phyloP scores from a whole-genome alignment of 2,113 vertebrate species.

The Onychostruthus taczanowskii region DNA sequence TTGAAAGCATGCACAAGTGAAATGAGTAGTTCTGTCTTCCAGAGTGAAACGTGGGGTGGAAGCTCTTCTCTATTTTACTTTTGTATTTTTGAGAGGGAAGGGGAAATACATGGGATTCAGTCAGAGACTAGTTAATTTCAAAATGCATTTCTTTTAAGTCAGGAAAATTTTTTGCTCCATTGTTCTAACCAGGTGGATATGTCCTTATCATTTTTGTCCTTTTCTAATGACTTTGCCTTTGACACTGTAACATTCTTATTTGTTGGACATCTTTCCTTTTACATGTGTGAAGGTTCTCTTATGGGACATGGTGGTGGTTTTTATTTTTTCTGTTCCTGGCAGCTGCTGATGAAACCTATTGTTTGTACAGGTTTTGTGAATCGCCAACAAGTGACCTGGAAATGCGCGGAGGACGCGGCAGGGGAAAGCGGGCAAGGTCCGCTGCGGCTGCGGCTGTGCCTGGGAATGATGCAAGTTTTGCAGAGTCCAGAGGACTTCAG shows the following conservation, averaged over 20 bases:
- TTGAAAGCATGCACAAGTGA: constrained; percentile 50
- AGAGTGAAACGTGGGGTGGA: not conserved
- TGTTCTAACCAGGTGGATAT: not conserved
- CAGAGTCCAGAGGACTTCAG: constrained; percentile 88
- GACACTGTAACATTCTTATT: not conserved
- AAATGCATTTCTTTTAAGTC: not conserved
- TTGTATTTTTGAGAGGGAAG: not conserved
- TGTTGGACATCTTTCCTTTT: not conserved
- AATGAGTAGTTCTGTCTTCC: not conserved
- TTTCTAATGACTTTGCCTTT: not conserved
- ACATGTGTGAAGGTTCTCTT: not conserved
- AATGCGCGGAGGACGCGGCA: constrained; percentile 88
- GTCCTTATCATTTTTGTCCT: not conserved
- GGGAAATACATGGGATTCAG: not conserved
- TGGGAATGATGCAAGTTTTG: constrained; percentile 77
- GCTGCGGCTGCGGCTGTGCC: constrained; percentile 77
- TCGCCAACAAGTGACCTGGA: constrained; percentile 95
- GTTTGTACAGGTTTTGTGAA: constrained; percentile 89
- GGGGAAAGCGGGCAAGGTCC: constrained; percentile 90
- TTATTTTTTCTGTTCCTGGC: not conserved
- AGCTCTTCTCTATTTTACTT: not conserved
- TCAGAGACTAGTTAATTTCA: not conserved
- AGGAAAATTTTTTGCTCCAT: not conserved
- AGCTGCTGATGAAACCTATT: constrained; percentile 4
- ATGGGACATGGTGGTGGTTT: rapidly evolving